Conservation (phyloP, 1,140 invertebrate species). For the Calephelis virginiensis region DNA sequence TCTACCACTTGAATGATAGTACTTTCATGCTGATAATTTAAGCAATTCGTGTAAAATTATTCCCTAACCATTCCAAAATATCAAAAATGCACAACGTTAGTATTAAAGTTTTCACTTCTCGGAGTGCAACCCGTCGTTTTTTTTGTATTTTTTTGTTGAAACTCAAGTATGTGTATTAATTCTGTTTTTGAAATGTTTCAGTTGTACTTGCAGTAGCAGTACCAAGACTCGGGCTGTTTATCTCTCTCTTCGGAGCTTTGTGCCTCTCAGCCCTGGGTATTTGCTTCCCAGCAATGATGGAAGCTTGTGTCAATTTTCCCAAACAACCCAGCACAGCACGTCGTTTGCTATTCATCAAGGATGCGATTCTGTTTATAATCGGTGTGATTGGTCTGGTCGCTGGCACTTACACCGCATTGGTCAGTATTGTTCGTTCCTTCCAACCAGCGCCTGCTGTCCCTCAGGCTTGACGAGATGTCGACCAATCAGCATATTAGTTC, state of each 20-base stretch:
- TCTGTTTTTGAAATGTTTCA: constrained; percentile 55
- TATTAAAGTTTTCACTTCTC: too few species aligned
- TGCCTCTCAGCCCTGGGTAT: constrained; percentile 92
- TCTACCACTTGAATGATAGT: too few species aligned
- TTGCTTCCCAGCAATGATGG: constrained; percentile 93
- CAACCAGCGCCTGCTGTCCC: constrained; percentile 22
- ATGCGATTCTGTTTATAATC: constrained; percentile 81
- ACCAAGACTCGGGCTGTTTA: constrained; percentile 91
- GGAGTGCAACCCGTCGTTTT: too few species aligned
- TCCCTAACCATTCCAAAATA: too few species aligned
- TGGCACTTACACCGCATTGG: constrained; percentile 84
- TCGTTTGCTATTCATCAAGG: constrained; percentile 76
- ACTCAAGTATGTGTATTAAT: too few species aligned
- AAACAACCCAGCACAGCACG: constrained; percentile 57
- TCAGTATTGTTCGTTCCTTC: constrained; percentile 79
- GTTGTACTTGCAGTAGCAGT: constrained; percentile 88
- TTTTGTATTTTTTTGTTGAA: too few species aligned
- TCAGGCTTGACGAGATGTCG: not conserved
- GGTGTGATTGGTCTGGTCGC: constrained; percentile 84
- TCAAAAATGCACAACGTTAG: too few species aligned
- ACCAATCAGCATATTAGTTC: constrained; percentile 1
- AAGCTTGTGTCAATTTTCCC: constrained; percentile 78
- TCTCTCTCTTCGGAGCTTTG: constrained; percentile 93
- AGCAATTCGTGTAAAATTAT: too few species aligned
- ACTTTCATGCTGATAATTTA: too few species aligned